A percentile compares a stretch with the other conserved stretches of the same genome.
These are phyloP conservation scores for Lepidurus packardi DNA, from an alignment of 1,140 invertebrate species.

Conservation along the genomic window DNA sequence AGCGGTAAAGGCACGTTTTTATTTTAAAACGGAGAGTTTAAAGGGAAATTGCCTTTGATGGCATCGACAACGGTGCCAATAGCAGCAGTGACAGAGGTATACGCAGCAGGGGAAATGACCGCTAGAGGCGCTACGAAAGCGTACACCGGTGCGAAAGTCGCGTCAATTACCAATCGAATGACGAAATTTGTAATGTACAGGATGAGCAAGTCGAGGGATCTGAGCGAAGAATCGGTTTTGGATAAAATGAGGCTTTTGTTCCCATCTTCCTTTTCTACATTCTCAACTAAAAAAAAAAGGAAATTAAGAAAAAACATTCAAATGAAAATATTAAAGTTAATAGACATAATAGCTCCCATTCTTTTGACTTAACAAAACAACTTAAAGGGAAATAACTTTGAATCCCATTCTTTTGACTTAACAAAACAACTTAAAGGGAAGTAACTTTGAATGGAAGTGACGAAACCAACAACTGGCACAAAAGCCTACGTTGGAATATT, in stretches of 20 bases:
- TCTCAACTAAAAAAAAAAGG: too few relatives aligned
- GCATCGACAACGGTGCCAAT: neutral
- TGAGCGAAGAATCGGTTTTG: neutral
- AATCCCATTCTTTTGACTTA: neutral
- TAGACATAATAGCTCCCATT: neutral
- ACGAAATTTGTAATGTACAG: neutral
- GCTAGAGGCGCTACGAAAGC: neutral
- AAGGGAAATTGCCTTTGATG: neutral
- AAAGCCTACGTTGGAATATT: too few relatives aligned
- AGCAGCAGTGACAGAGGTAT: neutral
- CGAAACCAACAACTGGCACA: too few relatives aligned
- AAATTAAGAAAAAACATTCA: too few relatives aligned
- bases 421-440: neutral
- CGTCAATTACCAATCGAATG: neutral
- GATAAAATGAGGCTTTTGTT: neutral
- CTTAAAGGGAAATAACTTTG: too few relatives aligned
- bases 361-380: neutral
- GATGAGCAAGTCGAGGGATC: neutral
- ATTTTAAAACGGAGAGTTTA: neutral
- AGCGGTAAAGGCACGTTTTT: neutral
- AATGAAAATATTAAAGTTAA: neutral
- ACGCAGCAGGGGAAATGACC: neutral
- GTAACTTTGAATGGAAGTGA: too few relatives aligned
- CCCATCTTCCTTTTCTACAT: neutral
- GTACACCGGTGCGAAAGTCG: neutral